phyloP scores from a whole-genome alignment of 2,113 vertebrate species.

The Amphilophus citrinellus region DNA sequence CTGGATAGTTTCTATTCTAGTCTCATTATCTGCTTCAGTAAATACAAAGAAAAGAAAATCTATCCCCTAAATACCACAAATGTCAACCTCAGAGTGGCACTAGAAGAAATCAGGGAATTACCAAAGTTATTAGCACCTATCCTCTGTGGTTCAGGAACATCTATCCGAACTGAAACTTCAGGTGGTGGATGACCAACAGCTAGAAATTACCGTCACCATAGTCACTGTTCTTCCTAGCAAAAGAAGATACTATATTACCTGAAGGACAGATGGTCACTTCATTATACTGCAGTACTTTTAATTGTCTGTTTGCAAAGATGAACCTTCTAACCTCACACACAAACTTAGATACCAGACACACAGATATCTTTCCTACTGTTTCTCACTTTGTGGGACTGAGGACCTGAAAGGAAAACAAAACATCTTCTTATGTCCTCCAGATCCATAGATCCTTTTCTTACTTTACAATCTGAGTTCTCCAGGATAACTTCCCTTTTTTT shows the following conservation, averaged over 20 bases:
- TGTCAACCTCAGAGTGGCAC: neutral
- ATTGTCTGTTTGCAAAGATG: neutral
- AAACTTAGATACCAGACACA: neutral
- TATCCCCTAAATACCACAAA: neutral
- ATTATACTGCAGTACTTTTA: neutral
- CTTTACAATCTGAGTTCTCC: conserved; percentile 46
- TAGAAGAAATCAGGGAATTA: neutral
- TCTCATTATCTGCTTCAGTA: neutral
- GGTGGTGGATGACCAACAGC: neutral
- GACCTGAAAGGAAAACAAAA: conserved; percentile 54
- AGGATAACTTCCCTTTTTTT: conserved; percentile 41
- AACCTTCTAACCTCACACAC: neutral
- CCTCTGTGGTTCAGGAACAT: neutral
- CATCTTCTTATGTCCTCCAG: conserved; percentile 33
- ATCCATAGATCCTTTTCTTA: conserved; percentile 3
- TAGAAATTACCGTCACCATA: neutral
- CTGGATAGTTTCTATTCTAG: neutral
- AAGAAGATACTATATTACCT: neutral
- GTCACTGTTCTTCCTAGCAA: neutral
- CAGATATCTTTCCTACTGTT: conserved; percentile 28
- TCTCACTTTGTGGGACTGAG: conserved; percentile 15
- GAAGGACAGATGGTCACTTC: neutral
- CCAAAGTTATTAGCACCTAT: neutral
- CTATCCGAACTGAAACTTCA: neutral
- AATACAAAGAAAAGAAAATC: neutral